Percentiles rank a stretch among this genome's conserved stretches.
Conservation (phyloP, 2,797 vertebrate genomes). For the Microchirus variegatus region DNA sequence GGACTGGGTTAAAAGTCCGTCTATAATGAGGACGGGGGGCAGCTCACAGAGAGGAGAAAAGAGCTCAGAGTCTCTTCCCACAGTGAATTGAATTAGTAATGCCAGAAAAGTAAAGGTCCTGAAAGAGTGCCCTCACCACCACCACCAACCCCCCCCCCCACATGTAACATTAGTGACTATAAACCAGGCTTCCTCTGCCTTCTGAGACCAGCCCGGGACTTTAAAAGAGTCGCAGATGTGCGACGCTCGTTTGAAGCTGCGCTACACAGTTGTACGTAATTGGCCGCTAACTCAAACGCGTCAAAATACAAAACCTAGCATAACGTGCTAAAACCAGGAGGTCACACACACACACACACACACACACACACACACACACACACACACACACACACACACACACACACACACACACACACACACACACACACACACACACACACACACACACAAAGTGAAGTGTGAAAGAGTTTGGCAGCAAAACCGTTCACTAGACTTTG, state of each 20-base stretch:
- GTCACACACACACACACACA: constrained; percentile 8
- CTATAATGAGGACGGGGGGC: constrained; percentile 54
- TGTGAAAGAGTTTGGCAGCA: constrained; percentile 20
- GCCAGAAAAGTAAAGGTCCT: constrained; percentile 75
- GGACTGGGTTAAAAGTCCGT: constrained; percentile 61
- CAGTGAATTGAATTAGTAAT: constrained; percentile 82
- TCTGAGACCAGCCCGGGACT: constrained; percentile 31
- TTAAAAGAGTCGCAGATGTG: constrained; percentile 42
- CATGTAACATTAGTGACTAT: constrained; percentile 59
- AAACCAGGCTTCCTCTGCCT: constrained; percentile 58
- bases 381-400: neutral
- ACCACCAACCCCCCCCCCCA: no score
- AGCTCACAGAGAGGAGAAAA: constrained; percentile 50
- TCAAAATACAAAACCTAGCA: constrained; percentile 40
- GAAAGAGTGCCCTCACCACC: constrained; percentile 73
- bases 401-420: constrained; percentile 4
- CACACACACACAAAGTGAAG: neutral
- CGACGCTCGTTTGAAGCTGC: constrained; percentile 50
- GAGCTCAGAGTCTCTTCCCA: constrained; percentile 70
- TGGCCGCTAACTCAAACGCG: constrained; percentile 38
- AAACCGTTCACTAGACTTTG: constrained; percentile 3
- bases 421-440: constrained; percentile 2
- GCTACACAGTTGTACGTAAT: constrained; percentile 47
- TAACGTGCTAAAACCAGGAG: constrained; percentile 16
- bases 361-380: neutral